A percentile compares a stretch with the other conserved stretches of the same genome.
Conservation (phyloP, 2,113 vertebrate species). For the Syngnathoides biaculeatus region DNA sequence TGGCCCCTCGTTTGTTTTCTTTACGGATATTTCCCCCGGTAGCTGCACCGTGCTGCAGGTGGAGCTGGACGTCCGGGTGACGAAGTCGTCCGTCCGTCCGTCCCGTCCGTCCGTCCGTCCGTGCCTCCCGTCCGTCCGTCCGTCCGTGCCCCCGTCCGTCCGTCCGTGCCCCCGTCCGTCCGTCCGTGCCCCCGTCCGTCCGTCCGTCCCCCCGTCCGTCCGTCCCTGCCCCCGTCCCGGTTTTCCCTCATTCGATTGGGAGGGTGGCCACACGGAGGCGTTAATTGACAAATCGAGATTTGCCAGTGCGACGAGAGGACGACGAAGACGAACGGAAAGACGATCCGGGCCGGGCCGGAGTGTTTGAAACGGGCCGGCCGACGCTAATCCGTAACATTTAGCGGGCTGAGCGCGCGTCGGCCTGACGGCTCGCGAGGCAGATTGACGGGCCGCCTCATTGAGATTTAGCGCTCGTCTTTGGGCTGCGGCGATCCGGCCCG, state of each 20-base stretch:
- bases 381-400: conserved; percentile 64
- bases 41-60: not conserved
- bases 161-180: too few relatives aligned
- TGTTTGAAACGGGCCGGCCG: conserved; percentile 26
- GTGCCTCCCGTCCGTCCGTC: too few relatives aligned
- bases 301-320: conserved; percentile 12
- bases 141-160: too few relatives aligned
- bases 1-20: not conserved
- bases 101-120: too few relatives aligned
- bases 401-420: conserved; percentile 50
- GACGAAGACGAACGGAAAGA: conserved; percentile 31
- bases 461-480: conserved; percentile 57
- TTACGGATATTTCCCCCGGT: not conserved
- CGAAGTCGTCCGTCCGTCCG: conserved; percentile 20
- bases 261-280: conserved; percentile 17
- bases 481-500: conserved; percentile 53
- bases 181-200: too few relatives aligned
- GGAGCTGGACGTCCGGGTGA: not conserved
- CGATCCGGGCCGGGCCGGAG: conserved; percentile 28
- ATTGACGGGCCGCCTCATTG: conserved; percentile 59
- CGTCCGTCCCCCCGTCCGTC: too few relatives aligned
- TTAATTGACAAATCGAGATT: conserved; percentile 51
- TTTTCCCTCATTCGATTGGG: not conserved
- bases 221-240: too few relatives aligned
- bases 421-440: conserved; percentile 58